These are phyloP conservation scores for Adineta ricciae DNA, from an alignment of 2,888 invertebrate genomes.

Conservation along the genomic window DNA sequence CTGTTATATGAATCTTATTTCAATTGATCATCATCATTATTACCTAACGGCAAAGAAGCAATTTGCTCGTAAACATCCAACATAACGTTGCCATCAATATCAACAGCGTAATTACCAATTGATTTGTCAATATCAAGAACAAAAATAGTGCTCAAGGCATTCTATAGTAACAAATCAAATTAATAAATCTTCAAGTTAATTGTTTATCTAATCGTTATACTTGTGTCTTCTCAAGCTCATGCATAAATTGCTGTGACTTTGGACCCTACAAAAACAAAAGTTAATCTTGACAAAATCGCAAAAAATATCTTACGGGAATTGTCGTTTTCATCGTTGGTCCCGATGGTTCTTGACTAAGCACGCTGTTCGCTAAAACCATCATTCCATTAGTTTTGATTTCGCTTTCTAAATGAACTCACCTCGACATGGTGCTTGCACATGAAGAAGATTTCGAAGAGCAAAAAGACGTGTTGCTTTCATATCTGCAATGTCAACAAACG, in stretches of 20 bases:
- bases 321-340: not conserved
- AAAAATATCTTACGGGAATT: not conserved
- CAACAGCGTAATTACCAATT: slow-evolving; percentile 81
- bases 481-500: not conserved
- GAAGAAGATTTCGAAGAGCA: not conserved
- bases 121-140: slow-evolving; percentile 86
- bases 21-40: not conserved
- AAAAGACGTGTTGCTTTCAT: not conserved
- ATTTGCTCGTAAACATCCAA: slow-evolving; percentile 85
- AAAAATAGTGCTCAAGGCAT: slow-evolving; percentile 53
- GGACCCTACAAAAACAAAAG: slow-evolving; percentile 54
- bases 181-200: not conserved
- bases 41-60: slow-evolving; percentile 51
- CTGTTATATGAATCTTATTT: not conserved
- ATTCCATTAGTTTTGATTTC: not conserved
- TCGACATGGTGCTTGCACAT: not conserved
- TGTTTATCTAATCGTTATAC: slow-evolving; percentile 47
- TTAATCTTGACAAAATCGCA: too few species aligned
- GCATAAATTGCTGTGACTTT: slow-evolving; percentile 57
- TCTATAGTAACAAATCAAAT: slow-evolving; percentile 52
- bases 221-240: slow-evolving; percentile 59
- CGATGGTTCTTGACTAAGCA: slow-evolving; percentile 7
- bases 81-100: slow-evolving; percentile 77
- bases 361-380: not conserved
- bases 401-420: not conserved